These are phyloP conservation scores for Lagopus leucura DNA, from an alignment of 2,113 vertebrate genomes.

Conservation along the genomic window DNA sequence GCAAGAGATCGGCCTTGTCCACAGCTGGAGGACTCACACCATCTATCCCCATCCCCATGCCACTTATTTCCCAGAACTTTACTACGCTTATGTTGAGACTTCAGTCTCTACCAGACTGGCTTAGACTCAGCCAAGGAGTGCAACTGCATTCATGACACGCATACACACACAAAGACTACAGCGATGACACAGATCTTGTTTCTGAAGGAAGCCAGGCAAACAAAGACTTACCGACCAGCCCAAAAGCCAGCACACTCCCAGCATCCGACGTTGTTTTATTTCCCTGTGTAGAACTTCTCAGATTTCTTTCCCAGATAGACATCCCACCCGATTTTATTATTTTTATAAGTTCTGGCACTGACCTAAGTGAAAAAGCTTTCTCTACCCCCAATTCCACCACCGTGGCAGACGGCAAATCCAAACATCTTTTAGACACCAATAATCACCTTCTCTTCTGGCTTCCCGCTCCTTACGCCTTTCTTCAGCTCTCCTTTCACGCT, in stretches of 20 bases:
- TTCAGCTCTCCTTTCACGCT: constrained; percentile 88
- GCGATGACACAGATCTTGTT: not conserved
- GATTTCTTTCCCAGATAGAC: not conserved
- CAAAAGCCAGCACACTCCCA: not conserved
- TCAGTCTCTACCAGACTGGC: not conserved
- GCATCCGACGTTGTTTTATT: not conserved
- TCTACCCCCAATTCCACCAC: not conserved
- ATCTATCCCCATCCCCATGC: not conserved
- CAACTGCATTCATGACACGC: not conserved
- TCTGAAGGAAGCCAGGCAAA: not conserved
- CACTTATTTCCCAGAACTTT: not conserved
- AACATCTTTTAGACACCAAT: not conserved
- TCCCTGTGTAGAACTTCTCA: accelerated
- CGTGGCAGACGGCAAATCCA: accelerated
- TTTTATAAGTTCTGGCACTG: not conserved
- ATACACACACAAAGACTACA: not conserved
- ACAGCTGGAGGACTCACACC: accelerated
- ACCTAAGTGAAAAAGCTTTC: not conserved
- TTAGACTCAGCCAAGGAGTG: not conserved
- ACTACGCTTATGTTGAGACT: not conserved
- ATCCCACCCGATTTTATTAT: no score
- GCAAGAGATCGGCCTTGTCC: not conserved
- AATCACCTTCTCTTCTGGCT: constrained; percentile 86
- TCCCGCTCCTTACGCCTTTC: constrained; percentile 92
- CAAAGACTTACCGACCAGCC: not conserved